Evolutionary conservation across 2,113 vertebrate species (phyloP), one percentile per base, ranked within the genome.

Genomic region (Hypomesus transpacificus): DNA sequence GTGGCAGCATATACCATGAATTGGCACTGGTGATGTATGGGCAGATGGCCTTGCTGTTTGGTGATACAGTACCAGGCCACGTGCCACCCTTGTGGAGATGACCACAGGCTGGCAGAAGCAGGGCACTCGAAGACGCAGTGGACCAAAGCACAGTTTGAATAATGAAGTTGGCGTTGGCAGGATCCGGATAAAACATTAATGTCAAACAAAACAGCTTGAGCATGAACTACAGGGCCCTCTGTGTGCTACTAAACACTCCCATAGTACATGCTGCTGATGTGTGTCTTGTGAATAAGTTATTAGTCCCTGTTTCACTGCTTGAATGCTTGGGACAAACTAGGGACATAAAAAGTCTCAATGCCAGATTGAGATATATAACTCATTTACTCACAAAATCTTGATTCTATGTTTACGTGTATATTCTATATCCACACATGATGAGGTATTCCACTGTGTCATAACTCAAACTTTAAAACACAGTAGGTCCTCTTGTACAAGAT

Each of bases 131-230:
- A 65, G 39, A 57, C 60, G 18, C 1, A 26, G 11, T 31, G 5
- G 21, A 57, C 53, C 16, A 62, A 68, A 77, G 65, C 46, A 66
- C 24, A 0, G 1, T 0, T 22, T 75, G 61, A 77, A 84, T 77
- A 58, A 75, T 66, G 13, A 52, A 22, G 52, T 34, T 39, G 1
- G 34, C 11, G 3, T 39, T 46, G 34, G 34, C 18, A 20, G n/a
- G 46, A 46, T 21, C 5, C 26, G 17, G 20, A 52, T 79, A 1
- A 75, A 79, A 70, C 7, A 75, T 82, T 52, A 18, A 77, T 81
- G 26, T 59, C 14, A 3, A n/a, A 53, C 46, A 31, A 26, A 64
- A 61, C 39, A 72, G 31, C 14, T 57, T 53, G 21, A 46, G 14
- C 3, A 26, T 34, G 6, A 53, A 53, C 21, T 20, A 14, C 59